Conservation (phyloP, 2,113 vertebrate species). For the Eudyptes chrysolophus region DNA sequence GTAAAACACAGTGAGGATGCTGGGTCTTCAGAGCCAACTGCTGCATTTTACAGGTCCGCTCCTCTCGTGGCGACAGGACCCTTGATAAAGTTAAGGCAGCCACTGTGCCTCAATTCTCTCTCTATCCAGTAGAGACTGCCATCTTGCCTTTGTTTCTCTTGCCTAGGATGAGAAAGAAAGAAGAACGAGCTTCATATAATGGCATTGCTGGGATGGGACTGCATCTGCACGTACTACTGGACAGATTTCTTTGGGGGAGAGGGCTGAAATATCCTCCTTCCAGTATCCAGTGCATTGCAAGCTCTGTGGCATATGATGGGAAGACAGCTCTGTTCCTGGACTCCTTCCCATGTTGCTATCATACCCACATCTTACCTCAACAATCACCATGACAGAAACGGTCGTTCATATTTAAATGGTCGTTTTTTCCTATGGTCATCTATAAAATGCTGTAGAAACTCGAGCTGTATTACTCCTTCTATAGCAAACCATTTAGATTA, state of each 20-base stretch:
- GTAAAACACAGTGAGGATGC: neutral
- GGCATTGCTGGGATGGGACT: neutral
- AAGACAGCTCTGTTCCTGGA: neutral
- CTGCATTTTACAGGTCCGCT: neutral
- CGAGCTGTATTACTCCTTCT: neutral
- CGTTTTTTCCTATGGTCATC: neutral
- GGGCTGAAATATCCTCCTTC: neutral
- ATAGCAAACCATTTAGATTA: neutral
- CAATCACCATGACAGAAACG: neutral
- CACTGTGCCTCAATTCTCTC: neutral
- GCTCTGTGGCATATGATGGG: neutral
- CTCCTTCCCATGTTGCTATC: neutral
- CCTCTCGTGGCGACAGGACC: rapidly evolving
- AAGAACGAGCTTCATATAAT: neutral
- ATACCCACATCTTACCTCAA: too few species aligned
- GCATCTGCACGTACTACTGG: too few species aligned
- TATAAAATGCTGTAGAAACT: neutral
- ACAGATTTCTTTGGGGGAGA: neutral
- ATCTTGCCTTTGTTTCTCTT: neutral
- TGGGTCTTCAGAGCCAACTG: neutral
- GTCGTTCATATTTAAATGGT: neutral
- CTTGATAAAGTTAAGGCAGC: neutral
- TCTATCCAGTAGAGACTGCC: neutral
- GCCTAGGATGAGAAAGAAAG: neutral
- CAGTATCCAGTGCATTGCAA: neutral